Evolutionary conservation across 2,888 invertebrate species (phyloP).

Genomic region (Pyrochroa serraticornis): DNA sequence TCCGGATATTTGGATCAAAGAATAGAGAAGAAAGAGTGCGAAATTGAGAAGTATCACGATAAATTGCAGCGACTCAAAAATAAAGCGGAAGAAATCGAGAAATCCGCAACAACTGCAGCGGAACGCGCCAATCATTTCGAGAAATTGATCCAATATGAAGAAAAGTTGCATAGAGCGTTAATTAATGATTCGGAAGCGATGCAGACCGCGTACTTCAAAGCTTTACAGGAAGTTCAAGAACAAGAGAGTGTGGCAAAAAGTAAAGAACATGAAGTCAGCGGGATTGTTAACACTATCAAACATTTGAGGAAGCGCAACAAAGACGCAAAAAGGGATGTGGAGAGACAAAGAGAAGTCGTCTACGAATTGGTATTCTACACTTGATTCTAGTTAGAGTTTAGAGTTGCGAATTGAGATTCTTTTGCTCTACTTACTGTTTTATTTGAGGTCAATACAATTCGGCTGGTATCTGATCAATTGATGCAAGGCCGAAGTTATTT

Average conservation of each 20-base stretch:
- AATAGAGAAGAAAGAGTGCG: conserved; percentile 37
- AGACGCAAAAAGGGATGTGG: conserved; percentile 59
- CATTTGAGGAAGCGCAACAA: conserved; percentile 60
- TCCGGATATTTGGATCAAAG: conserved; percentile 42
- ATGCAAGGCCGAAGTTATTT: no score
- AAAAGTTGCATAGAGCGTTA: conserved; percentile 60
- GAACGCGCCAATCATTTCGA: conserved; percentile 67
- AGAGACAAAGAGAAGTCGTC: conserved; percentile 64
- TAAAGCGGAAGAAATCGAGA: conserved; percentile 61
- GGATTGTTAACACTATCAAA: conserved; percentile 57
- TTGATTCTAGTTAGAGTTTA: conserved; percentile 28
- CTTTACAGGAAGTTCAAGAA: conserved; percentile 59
- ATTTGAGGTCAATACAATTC: no score
- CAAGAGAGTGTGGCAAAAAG: conserved; percentile 61
- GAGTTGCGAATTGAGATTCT: no score
- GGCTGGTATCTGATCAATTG: no score
- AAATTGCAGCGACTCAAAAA: conserved; percentile 55
- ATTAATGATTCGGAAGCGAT: conserved; percentile 60
- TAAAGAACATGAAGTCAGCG: conserved; percentile 63
- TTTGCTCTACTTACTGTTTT: no score
- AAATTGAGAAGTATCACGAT: conserved; percentile 35
- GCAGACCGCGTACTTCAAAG: conserved; percentile 61
- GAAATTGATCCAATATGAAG: conserved; percentile 65
- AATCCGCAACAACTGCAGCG: conserved; percentile 62
- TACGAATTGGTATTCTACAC: conserved; percentile 65